phyloP scores from a whole-genome alignment of 23 tunicate genomes.

The Phallusia fumigata region DNA sequence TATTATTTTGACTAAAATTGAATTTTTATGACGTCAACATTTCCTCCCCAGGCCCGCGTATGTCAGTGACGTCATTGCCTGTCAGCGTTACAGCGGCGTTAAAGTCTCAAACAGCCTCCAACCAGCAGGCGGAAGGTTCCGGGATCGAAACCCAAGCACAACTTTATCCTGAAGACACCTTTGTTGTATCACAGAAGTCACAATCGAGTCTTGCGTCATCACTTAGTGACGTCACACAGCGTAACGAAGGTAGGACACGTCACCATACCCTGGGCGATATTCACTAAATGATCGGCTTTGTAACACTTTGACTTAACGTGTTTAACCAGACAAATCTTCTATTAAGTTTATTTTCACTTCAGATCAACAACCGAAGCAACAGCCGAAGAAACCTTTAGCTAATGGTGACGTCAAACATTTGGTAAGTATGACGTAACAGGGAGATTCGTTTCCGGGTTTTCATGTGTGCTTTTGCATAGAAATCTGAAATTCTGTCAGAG shows the following conservation, averaged over 20 bases:
- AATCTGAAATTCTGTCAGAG: slow-evolving; percentile 3
- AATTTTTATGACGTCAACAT: no score
- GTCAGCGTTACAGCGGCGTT: slow-evolving; percentile 16
- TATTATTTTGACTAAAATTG: no score
- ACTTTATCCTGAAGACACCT: not conserved
- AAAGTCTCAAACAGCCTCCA: slow-evolving; percentile 16
- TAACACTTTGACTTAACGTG: no score
- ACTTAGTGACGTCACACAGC: not conserved
- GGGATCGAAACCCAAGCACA: slow-evolving; percentile 30
- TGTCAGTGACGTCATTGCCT: slow-evolving; percentile 46
- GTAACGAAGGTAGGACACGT: not conserved
- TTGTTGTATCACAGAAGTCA: slow-evolving; percentile 35
- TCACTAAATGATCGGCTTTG: no score
- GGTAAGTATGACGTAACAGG: slow-evolving; percentile 19
- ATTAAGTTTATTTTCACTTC: not conserved
- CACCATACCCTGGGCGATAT: no score
- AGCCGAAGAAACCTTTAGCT: not conserved
- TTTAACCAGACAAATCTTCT: no score
- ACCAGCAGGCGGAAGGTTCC: not conserved
- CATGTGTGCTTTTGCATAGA: not conserved
- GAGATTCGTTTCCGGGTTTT: not conserved
- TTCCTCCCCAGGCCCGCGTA: slow-evolving; percentile 42
- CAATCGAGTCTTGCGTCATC: slow-evolving; percentile 30
- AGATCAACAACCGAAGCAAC: not conserved
- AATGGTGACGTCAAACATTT: slow-evolving; percentile 44